These are phyloP conservation scores for Oncopodura yosiiana DNA, from an alignment of 1,140 invertebrate genomes.

Conservation along the genomic window DNA sequence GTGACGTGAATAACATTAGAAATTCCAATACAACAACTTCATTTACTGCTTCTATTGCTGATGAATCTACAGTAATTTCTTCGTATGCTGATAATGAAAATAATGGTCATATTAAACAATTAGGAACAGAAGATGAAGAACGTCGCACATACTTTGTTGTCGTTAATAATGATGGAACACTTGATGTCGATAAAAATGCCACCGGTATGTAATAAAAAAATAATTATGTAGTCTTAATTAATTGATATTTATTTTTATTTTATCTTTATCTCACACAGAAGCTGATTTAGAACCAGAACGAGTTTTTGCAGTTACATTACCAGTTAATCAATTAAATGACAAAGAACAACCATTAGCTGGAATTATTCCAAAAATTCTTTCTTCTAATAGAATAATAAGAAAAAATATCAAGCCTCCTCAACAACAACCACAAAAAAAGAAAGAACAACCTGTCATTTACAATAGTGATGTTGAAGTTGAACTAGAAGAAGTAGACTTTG, in stretches of 20 bases:
- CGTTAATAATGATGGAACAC: constrained; percentile 23
- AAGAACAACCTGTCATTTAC: neutral
- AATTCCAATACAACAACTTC: too few species aligned
- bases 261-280: neutral
- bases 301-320: constrained; percentile 17
- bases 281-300: constrained; percentile 6
- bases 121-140: neutral
- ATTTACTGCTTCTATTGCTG: too few species aligned
- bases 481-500: too few species aligned
- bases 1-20: too few species aligned
- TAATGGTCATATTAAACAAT: constrained; percentile 4
- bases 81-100: constrained; percentile 1
- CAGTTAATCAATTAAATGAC: constrained; percentile 13
- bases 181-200: constrained; percentile 3
- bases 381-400: neutral
- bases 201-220: constrained; percentile 4
- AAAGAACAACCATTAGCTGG: constrained; percentile 13
- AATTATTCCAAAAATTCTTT: neutral
- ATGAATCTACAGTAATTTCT: neutral
- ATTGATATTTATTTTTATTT: neutral
- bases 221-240: neutral
- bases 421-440: neutral
- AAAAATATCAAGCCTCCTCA: constrained; percentile 15
- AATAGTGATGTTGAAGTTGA: neutral
- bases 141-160: constrained; percentile 13